These are phyloP conservation scores for Drosophila nigromelanica DNA, from an alignment of 1,140 invertebrate species.

Conservation along the genomic window DNA sequence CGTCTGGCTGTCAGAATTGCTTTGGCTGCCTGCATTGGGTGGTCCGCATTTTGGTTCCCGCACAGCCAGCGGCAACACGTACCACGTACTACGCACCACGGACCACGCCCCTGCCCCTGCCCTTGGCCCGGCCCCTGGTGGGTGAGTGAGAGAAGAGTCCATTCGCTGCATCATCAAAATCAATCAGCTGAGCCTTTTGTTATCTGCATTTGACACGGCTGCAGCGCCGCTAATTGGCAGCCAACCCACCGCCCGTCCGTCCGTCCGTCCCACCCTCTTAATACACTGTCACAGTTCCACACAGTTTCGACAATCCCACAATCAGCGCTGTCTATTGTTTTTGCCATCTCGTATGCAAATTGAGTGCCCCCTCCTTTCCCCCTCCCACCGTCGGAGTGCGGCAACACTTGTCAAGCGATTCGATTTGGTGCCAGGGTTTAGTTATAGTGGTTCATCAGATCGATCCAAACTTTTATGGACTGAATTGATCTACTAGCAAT, in stretches of 20 bases:
- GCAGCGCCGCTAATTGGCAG: constrained; percentile 53
- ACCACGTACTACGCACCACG: constrained; percentile 16
- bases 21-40: constrained; percentile 52
- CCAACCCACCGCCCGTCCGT: neutral
- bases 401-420: constrained; percentile 40
- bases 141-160: constrained; percentile 6
- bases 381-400: neutral
- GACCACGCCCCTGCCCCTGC: constrained; percentile 22
- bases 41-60: constrained; percentile 31
- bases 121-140: neutral
- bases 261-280: neutral
- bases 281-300: no score
- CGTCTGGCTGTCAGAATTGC: constrained; percentile 31
- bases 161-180: constrained; percentile 39
- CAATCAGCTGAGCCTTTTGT: constrained; percentile 41
- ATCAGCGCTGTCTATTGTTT: constrained; percentile 40
- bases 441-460: constrained; percentile 35
- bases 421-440: constrained; percentile 12
- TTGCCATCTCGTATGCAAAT: constrained; percentile 42
- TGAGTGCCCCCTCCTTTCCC: neutral
- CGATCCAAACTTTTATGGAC: neutral
- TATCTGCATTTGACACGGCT: constrained; percentile 34
- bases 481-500: constrained; percentile 12
- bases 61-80: constrained; percentile 61
- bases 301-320: constrained; percentile 20